Percentiles rank a stretch among this genome's conserved stretches.
Evolutionary conservation across 2,888 invertebrate genomes (phyloP).

Genomic region (Mesorhabditis spiculigera): DNA sequence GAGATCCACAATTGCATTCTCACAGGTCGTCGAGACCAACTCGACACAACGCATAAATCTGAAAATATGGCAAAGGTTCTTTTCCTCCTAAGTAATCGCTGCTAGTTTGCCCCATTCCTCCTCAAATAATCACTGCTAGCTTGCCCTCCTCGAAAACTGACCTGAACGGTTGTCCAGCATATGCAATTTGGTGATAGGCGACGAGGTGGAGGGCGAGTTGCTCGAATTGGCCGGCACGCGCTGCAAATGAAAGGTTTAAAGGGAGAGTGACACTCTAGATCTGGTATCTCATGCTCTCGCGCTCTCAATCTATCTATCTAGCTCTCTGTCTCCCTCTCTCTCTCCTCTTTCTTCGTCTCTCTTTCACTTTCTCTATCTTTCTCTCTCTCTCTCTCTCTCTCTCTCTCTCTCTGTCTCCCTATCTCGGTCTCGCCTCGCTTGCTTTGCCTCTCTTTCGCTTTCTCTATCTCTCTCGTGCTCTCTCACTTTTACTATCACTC

Average conservation of each 20-base stretch:
- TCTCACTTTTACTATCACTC: not conserved
- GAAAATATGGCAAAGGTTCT: too few species aligned
- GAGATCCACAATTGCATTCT: conserved; percentile 23
- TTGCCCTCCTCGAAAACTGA: not conserved
- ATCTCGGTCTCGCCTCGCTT: not conserved
- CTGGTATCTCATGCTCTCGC: too few species aligned
- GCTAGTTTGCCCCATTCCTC: too few species aligned
- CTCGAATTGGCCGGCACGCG: not conserved
- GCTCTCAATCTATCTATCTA: too few species aligned
- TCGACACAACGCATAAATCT: not conserved
- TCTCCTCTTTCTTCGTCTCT: too few species aligned
- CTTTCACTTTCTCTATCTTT: too few species aligned
- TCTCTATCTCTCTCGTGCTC: conserved; percentile 7
- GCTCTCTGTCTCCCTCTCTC: too few species aligned
- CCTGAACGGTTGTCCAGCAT: conserved; percentile 38
- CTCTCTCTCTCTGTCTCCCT: conserved; percentile 7
- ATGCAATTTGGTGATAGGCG: conserved; percentile 34
- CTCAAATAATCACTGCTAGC: too few species aligned
- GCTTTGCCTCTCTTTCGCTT: not conserved
- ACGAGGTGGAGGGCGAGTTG: conserved; percentile 35
- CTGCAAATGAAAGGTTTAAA: not conserved
- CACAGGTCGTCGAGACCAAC: not conserved
- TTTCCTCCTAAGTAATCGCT: too few species aligned
- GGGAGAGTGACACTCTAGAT: too few species aligned
- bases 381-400: not conserved